Evolutionary conservation across 2,113 vertebrate genomes (phyloP).

Genomic region (Bungarus multicinctus): DNA sequence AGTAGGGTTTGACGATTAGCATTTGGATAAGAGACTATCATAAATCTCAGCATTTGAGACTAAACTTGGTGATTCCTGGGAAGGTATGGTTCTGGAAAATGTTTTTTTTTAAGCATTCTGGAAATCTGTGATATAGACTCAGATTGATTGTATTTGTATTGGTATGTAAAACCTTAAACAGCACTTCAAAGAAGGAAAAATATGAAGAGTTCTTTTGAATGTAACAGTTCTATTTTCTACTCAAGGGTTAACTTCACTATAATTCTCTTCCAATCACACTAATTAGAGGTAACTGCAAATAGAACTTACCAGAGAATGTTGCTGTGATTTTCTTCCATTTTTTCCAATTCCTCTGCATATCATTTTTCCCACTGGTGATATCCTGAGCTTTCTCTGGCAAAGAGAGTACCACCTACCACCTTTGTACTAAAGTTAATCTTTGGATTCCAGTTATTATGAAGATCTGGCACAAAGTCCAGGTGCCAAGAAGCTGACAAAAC

Average conservation of each 20-base stretch:
- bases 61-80: background rate
- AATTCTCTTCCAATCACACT: background rate
- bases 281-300: background rate
- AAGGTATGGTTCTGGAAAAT: background rate
- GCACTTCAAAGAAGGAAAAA: background rate
- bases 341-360: background rate
- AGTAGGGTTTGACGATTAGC: background rate
- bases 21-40: no score
- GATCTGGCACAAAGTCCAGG: background rate
- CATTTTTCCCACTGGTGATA: background rate
- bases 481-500: background rate
- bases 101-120: background rate
- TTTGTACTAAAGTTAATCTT: background rate
- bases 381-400: background rate
- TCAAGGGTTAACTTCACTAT: background rate
- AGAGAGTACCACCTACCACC: background rate
- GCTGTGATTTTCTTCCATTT: background rate
- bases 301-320: background rate
- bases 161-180: background rate
- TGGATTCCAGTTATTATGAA: background rate
- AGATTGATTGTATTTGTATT: background rate
- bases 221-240: background rate
- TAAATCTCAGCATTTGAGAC: background rate
- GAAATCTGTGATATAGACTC: background rate
- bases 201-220: background rate